Conservation (phyloP, 2,888 invertebrate species). For the Drosophila nr. perissopoda region DNA sequence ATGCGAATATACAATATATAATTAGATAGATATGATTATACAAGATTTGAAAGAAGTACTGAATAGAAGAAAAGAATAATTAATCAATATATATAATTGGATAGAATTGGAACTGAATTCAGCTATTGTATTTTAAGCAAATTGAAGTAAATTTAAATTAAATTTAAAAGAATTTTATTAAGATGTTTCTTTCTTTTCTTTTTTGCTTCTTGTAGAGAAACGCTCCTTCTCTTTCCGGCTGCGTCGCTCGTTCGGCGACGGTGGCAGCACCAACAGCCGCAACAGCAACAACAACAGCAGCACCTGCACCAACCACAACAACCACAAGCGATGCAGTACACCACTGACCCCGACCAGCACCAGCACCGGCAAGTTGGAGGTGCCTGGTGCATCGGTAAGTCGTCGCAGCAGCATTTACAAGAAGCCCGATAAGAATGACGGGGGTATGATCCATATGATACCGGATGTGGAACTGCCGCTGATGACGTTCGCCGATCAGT, state of each 20-base stretch:
- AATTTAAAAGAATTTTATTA: neutral
- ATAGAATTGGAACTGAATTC: neutral
- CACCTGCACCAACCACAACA: slow-evolving; percentile 81
- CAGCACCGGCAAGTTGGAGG: slow-evolving; percentile 74
- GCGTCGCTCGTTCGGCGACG: slow-evolving; percentile 81
- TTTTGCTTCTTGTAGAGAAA: slow-evolving; percentile 70
- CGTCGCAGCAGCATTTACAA: slow-evolving; percentile 84
- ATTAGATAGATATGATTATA: too few species aligned
- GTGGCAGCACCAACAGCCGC: slow-evolving; percentile 82
- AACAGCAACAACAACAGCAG: slow-evolving; percentile 83
- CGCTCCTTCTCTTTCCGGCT: slow-evolving; percentile 83
- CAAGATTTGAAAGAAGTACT: too few species aligned
- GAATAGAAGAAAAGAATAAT: too few species aligned
- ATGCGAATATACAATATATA: too few species aligned
- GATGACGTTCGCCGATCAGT: slow-evolving; percentile 87
- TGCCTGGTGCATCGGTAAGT: slow-evolving; percentile 80
- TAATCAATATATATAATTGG: too few species aligned
- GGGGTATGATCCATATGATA: slow-evolving; percentile 86
- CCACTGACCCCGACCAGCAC: slow-evolving; percentile 80
- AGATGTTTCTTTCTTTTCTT: neutral
- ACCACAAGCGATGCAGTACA: slow-evolving; percentile 79
- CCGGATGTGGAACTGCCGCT: slow-evolving; percentile 86
- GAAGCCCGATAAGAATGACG: slow-evolving; percentile 84
- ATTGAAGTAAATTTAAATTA: neutral
- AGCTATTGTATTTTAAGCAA: neutral